phyloP scores from a whole-genome alignment of 2,888 invertebrate genomes.

The Ferdinandea cuprea region DNA sequence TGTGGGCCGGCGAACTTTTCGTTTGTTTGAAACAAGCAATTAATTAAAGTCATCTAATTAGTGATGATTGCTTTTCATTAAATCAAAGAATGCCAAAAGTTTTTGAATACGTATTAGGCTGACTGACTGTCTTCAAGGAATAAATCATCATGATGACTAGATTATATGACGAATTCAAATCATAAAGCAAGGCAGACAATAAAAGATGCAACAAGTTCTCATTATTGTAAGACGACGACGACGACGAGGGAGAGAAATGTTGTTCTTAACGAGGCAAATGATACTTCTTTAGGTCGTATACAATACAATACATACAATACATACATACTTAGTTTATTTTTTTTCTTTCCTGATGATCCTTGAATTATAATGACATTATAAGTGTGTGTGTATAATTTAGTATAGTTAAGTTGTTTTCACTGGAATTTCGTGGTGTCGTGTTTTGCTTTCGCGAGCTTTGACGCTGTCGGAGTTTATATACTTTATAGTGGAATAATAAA shows the following conservation, averaged over 20 bases:
- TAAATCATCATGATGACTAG: slow-evolving; percentile 21
- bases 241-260: neutral
- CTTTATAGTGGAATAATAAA: no score
- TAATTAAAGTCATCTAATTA: slow-evolving; percentile 37
- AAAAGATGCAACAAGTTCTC: slow-evolving; percentile 26
- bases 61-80: slow-evolving; percentile 20
- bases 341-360: slow-evolving; percentile 1
- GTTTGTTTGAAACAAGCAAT: slow-evolving; percentile 13
- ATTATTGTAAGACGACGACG: no score
- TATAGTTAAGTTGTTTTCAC: neutral
- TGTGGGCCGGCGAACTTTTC: neutral
- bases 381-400: neutral
- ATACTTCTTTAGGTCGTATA: slow-evolving; percentile 8
- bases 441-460: neutral
- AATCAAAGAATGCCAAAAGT: neutral
- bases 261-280: slow-evolving; percentile 1
- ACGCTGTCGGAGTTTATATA: no score
- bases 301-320: no score
- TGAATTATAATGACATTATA: neutral
- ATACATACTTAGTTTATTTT: no score
- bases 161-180: slow-evolving; percentile 25
- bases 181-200: slow-evolving; percentile 4
- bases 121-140: neutral
- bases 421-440: neutral
- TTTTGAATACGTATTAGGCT: neutral